phyloP scores from a whole-genome alignment of 1,140 invertebrate genomes.

The honey bee (Apis mellifera) region DNA sequence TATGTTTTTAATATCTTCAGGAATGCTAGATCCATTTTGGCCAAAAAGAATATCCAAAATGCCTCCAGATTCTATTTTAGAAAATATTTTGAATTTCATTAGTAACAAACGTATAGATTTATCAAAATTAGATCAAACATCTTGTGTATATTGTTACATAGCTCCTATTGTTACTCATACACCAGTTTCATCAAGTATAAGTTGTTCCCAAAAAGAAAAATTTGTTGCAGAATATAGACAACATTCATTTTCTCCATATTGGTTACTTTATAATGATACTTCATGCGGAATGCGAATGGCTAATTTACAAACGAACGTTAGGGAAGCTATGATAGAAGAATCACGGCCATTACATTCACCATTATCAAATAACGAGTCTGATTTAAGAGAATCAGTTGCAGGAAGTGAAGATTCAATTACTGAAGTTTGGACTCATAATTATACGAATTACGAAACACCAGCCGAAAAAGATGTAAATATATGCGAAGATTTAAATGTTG shows the following conservation, averaged over 20 bases:
- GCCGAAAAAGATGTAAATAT: constrained; percentile 20
- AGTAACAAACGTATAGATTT: constrained; percentile 61
- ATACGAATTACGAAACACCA: constrained; percentile 25
- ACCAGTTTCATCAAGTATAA: constrained; percentile 16
- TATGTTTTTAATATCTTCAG: constrained; percentile 56
- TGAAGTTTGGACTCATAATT: constrained; percentile 58
- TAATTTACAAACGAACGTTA: constrained; percentile 35
- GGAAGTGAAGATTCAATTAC: constrained; percentile 53
- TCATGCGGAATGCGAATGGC: constrained; percentile 65
- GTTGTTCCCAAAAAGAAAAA: constrained; percentile 55
- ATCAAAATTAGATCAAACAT: constrained; percentile 71
- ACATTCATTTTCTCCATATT: constrained; percentile 65
- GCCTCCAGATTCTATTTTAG: constrained; percentile 49
- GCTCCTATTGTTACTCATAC: constrained; percentile 68
- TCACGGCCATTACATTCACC: not conserved
- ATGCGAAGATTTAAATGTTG: constrained; percentile 43
- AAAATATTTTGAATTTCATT: constrained; percentile 69
- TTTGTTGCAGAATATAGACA: constrained; percentile 64
- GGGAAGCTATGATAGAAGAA: not conserved
- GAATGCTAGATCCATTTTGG: constrained; percentile 61
- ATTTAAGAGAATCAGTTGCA: constrained; percentile 22
- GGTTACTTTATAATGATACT: constrained; percentile 66
- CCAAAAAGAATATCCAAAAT: constrained; percentile 61
- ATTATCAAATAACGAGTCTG: constrained; percentile 17
- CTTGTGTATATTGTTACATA: constrained; percentile 71